Percentiles rank a stretch among this genome's conserved stretches.
Conservation (phyloP, 2,113 vertebrate species). For the Oceanites oceanicus region DNA sequence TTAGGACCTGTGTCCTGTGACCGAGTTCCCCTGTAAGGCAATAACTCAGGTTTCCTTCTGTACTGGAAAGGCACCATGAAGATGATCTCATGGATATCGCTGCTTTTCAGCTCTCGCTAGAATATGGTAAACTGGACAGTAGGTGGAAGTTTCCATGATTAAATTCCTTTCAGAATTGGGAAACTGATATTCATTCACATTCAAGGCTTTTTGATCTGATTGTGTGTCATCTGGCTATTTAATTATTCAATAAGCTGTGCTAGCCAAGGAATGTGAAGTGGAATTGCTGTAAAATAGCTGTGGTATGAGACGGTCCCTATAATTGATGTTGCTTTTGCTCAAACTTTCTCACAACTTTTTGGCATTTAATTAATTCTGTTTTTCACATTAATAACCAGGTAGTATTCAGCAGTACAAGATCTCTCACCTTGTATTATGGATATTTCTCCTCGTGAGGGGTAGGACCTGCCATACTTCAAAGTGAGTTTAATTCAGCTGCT, state of each 20-base stretch:
- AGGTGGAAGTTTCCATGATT: background rate
- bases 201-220: background rate
- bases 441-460: background rate
- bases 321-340: background rate
- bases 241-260: slow-evolving; percentile 27
- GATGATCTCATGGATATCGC: background rate
- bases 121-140: background rate
- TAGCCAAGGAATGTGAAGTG: background rate
- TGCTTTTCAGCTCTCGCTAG: slow-evolving; percentile 2
- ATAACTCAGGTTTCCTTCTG: slow-evolving; percentile 2
- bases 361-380: background rate
- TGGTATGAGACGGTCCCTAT: background rate
- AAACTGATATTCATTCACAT: slow-evolving; percentile 6
- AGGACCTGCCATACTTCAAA: background rate
- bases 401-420: background rate
- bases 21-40: background rate
- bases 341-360: background rate
- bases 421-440: background rate
- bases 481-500: background rate
- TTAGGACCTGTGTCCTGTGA: background rate
- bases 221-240: background rate
- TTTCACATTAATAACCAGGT: background rate
- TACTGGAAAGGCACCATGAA: background rate
- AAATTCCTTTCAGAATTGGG: slow-evolving; percentile 10
- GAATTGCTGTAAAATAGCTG: background rate